Base-by-base conservation (phyloP, 1,140 invertebrate genomes). In the Metaphire vulgaris region DNA sequence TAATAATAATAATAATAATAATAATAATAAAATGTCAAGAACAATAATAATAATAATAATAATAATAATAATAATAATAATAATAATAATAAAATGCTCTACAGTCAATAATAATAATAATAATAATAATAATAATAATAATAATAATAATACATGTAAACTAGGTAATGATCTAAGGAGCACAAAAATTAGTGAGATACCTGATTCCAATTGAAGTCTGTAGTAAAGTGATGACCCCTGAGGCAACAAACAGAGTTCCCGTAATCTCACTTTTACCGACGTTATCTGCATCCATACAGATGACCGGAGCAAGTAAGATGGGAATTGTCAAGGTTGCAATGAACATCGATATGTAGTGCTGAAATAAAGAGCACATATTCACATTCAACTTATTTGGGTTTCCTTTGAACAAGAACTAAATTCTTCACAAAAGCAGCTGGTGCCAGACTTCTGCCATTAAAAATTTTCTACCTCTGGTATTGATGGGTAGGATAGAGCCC, bases 291-390 rank as follows among this genome's bases (percentile, higher is more conserved):
- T 16, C 68, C 74, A 78, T 76, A 64, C 77, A 78, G 26, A 78
- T 76, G n/a, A 74, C 67, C 16, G 69, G 69, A 32, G 69, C 65
- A 16, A 78, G 56, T 21, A 78, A 64, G 14, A 76, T 76, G 1
- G 77, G 77, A 29, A 78, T 74, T 26, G 77, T 76, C 34, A 78
- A 32, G 26, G 74, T 76, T 1, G 77, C 74, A n/a, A 78, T 32
- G 67, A 75, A 78, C 77, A 78, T 78, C 33, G 77, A 76, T 28
- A 78, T 73, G 56, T 76, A 78, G 66, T 78, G 77, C 74, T 78
- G 74, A 30, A 68, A 26, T n/a, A n/a, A n/a, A 26, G 21, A 72
- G 16, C 56, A 15, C 33, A 76, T 28, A 76, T 41, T 30, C 1
- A 73, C 32, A 26, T 1, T 74, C 6, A 65, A 65, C n/a, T 15